These are phyloP conservation scores for Nomada flava DNA, from an alignment of 2,888 invertebrate genomes.

Conservation along the genomic window DNA sequence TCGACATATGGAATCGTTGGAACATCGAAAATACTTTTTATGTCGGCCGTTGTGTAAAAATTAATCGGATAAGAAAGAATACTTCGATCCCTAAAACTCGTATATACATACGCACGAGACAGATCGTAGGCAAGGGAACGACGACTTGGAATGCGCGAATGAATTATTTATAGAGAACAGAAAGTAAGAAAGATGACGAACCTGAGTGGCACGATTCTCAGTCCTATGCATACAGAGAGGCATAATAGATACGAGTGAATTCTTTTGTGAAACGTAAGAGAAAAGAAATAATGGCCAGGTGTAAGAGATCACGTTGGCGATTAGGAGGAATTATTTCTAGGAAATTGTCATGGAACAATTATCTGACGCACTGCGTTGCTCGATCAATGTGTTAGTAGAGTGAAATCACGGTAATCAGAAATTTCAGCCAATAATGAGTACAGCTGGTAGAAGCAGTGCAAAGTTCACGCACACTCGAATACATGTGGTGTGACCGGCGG, in stretches of 20 bases:
- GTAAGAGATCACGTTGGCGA: background rate
- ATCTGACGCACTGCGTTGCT: background rate
- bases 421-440: conserved; percentile 7
- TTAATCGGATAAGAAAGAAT: conserved; percentile 10
- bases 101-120: conserved; percentile 6
- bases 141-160: conserved; percentile 72
- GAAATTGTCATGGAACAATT: background rate
- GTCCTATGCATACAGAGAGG: conserved; percentile 14
- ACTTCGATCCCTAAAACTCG: conserved; percentile 11
- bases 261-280: conserved; percentile 7
- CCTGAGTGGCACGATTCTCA: conserved; percentile 44
- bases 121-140: conserved; percentile 46
- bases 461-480: conserved; percentile 7
- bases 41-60: background rate
- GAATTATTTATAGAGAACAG: conserved; percentile 76
- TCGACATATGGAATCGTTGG: conserved; percentile 1
- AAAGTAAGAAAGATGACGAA: conserved; percentile 61
- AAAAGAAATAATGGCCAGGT: conserved; percentile 10
- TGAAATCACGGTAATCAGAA: background rate
- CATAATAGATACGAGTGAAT: conserved; percentile 20
- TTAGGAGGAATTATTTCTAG: conserved; percentile 2
- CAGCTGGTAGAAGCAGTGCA: conserved; percentile 31
- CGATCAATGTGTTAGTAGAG: background rate
- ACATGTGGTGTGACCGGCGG: no score
- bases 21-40: background rate